A percentile compares a stretch with the other conserved stretches of the same genome.
Evolutionary conservation across 1,140 invertebrate genomes (phyloP).

Genomic region (Lutraria rhynchaena): DNA sequence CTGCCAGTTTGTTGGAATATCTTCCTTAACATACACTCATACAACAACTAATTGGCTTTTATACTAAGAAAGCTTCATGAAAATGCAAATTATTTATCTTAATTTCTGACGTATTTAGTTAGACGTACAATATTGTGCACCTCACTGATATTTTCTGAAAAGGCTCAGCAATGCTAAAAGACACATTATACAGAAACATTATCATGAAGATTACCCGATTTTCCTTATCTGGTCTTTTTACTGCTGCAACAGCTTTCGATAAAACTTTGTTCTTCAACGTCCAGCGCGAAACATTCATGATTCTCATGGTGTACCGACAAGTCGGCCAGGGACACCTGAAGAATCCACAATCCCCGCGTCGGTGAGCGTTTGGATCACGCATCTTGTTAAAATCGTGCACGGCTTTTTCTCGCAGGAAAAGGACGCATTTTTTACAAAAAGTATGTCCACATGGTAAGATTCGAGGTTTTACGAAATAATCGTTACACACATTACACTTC

Average conservation of each 20-base stretch:
- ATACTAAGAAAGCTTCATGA: too few species aligned
- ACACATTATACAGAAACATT: too few species aligned
- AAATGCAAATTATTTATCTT: too few species aligned
- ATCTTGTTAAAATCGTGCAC: conserved; percentile 40
- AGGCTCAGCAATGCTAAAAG: too few species aligned
- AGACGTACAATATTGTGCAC: too few species aligned
- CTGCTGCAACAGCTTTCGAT: conserved; percentile 10
- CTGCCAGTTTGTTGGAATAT: too few species aligned
- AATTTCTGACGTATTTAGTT: too few species aligned
- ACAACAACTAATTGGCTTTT: too few species aligned
- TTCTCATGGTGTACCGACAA: conserved; percentile 53
- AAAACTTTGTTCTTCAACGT: conserved; percentile 40
- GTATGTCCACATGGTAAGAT: conserved; percentile 53
- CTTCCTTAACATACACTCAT: too few species aligned
- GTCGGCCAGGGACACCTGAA: conserved; percentile 48
- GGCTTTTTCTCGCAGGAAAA: conserved; percentile 13
- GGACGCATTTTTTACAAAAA: conserved; percentile 39
- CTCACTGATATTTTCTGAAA: too few species aligned
- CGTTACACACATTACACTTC: conserved; percentile 47
- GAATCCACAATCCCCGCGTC: conserved; percentile 52
- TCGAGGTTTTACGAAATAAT: conserved; percentile 26
- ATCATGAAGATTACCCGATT: conserved; percentile 15
- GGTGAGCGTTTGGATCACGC: conserved; percentile 48
- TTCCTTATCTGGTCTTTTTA: conserved; percentile 26
- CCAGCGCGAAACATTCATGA: conserved; percentile 58